Evolutionary conservation across 2,113 vertebrate genomes (phyloP), one percentile per base, ranked within the genome.

Genomic region (Trochalopteron elliotii): DNA sequence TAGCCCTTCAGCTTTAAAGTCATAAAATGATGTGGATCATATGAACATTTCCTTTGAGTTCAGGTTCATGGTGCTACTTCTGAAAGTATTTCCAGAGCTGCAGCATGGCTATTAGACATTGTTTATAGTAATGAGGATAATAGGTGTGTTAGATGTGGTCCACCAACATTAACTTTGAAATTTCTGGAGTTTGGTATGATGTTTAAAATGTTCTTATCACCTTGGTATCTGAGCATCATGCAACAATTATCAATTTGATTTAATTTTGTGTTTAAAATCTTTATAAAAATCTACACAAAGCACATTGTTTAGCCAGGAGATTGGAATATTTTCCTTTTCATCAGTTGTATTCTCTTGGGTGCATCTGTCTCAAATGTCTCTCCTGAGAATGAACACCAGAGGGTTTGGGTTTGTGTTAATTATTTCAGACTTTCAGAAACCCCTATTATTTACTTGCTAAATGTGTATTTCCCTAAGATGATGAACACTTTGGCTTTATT

Each of bases 371-470:
- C 81, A 89, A 94, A 91, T 80, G 33, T 91, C 76, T 97, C 96
- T 93, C 95, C 61, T 82, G 96, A 97, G 95, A 95, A 87, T 39
- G 72, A 97, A 93, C 80, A 96, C 96, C 92, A 94, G 93, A 96
- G 97, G 95, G 93, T 97, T 94, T 94, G 47, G 44, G 91, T 80
- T 93, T 94, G 56, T 69, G 72, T 94, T 97, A 97, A 97, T 96
- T 94, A 86, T 89, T 93, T 92, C 84, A 92, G 89, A 94, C 88
- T 93, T 88, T 88, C 55, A 67, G 35, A 95, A 94, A 67, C 70
- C 74, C 42, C 67, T 87, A 87, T 82, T 97, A 95, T 97, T 97
- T 97, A 93, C 95, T 96, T 77, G 88, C 61, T 90, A 95, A 96
- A 96, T 97, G 82, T 93, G 16, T 92, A 37, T 93, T 96, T 97